Percentiles rank a stretch among this genome's conserved stretches.
Conservation (phyloP, 2,888 invertebrate species). For the Eurytoma californica region DNA sequence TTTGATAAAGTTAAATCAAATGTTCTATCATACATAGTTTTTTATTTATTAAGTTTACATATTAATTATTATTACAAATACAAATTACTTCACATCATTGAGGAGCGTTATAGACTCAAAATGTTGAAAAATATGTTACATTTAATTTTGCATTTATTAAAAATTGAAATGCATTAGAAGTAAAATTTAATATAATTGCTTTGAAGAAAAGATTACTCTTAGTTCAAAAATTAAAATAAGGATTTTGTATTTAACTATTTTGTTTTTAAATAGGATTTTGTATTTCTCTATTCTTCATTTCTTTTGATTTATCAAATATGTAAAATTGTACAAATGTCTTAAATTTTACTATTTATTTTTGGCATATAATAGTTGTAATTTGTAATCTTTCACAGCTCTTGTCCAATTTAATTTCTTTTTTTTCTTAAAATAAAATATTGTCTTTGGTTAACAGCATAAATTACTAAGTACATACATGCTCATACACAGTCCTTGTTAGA, state of each 20-base stretch:
- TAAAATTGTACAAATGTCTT: conserved; percentile 55
- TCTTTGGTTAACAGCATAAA: conserved; percentile 43
- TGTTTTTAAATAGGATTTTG: conserved; percentile 19
- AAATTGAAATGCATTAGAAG: conserved; percentile 39
- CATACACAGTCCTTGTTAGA: conserved; percentile 26
- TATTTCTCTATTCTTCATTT: conserved; percentile 15
- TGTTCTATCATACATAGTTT: conserved; percentile 20
- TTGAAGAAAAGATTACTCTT: conserved; percentile 29
- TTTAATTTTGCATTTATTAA: conserved; percentile 17
- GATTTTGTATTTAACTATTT: conserved; percentile 28
- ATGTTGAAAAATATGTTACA: conserved; percentile 42
- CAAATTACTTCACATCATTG: conserved; percentile 24
- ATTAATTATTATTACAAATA: conserved; percentile 43
- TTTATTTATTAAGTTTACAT: conserved; percentile 48
- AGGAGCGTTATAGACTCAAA: conserved; percentile 26
- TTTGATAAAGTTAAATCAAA: conserved; percentile 2
- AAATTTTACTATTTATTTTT: conserved; percentile 44
- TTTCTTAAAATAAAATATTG: conserved; percentile 40
- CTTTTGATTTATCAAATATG: conserved; percentile 53
- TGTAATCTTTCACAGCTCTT: conserved; percentile 34
- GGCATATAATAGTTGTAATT: conserved; percentile 41
- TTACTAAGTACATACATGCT: conserved; percentile 21
- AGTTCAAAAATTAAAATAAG: conserved; percentile 17
- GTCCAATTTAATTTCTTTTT: conserved; percentile 37
- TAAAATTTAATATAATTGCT: conserved; percentile 22